A percentile compares a stretch with the other conserved stretches of the same genome.
These are phyloP conservation scores for Plodia interpunctella DNA, from an alignment of 1,140 invertebrate species.

Conservation along the genomic window DNA sequence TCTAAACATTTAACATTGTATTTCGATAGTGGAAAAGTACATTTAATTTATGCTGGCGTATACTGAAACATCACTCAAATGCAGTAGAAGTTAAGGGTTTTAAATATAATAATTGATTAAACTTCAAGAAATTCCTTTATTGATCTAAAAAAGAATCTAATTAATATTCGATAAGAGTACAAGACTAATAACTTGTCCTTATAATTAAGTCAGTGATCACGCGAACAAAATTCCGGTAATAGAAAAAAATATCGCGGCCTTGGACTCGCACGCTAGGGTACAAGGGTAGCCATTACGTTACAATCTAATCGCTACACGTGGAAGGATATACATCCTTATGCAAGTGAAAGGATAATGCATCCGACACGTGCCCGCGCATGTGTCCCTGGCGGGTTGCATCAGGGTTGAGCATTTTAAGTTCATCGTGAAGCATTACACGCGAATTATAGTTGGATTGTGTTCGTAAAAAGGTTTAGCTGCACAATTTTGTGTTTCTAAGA, in stretches of 20 bases:
- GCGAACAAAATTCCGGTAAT: background rate
- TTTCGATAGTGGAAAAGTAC: too few species aligned
- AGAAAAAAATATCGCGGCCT: constrained; percentile 1
- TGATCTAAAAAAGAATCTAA: background rate
- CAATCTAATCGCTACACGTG: background rate
- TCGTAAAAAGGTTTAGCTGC: too few species aligned
- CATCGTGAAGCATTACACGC: background rate
- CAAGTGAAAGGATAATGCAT: background rate
- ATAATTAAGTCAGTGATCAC: background rate
- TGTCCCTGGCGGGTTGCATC: background rate
- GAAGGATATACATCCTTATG: constrained; percentile 11
- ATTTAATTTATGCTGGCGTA: too few species aligned
- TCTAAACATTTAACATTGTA: too few species aligned
- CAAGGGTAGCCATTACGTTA: background rate
- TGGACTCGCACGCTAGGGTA: background rate
- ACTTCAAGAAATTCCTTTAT: too few species aligned
- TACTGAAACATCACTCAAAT: too few species aligned
- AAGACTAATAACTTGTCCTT: too few species aligned
- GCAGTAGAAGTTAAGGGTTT: too few species aligned
- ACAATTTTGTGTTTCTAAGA: too few species aligned
- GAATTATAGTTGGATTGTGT: too few species aligned
- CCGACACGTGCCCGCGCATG: background rate
- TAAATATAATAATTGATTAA: too few species aligned
- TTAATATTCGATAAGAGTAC: too few species aligned
- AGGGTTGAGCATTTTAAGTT: background rate